Percentiles rank a stretch among this genome's conserved stretches.
Conservation (phyloP, 2,113 vertebrate species). For the Pelecanus crispus region DNA sequence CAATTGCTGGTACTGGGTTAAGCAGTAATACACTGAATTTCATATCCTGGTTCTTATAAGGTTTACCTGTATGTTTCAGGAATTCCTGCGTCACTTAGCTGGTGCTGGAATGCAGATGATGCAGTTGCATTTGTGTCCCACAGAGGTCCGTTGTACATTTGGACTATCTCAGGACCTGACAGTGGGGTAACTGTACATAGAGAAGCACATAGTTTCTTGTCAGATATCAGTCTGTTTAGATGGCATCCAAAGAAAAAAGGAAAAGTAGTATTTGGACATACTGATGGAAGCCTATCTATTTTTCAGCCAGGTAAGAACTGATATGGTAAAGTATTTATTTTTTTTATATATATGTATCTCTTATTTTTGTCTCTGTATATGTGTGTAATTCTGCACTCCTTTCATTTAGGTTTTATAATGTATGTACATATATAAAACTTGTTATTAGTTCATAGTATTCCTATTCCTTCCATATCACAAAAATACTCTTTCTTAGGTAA, state of each 20-base stretch:
- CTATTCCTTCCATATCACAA: neutral
- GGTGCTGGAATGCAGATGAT: constrained; percentile 89
- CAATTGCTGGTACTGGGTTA: neutral
- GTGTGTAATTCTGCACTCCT: neutral
- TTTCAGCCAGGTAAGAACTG: constrained; percentile 88
- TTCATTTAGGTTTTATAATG: neutral
- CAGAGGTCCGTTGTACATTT: constrained; percentile 89
- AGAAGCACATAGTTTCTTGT: constrained; percentile 93
- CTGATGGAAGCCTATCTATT: constrained; percentile 92
- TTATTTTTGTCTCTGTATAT: neutral
- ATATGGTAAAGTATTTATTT: neutral
- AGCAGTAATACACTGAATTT: neutral
- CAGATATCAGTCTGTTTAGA: constrained; percentile 91
- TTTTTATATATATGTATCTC: neutral
- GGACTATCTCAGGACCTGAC: constrained; percentile 84
- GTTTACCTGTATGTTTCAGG: constrained; percentile 71
- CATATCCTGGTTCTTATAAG: neutral
- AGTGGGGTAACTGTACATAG: constrained; percentile 85
- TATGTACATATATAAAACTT: neutral
- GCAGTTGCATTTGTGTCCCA: constrained; percentile 89
- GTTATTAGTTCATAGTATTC: neutral
- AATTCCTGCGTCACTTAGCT: constrained; percentile 86
- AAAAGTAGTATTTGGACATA: constrained; percentile 93
- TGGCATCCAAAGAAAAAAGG: constrained; percentile 92
- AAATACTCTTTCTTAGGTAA: neutral